Base-by-base conservation (phyloP, 1,140 invertebrate genomes). In the Drosophila willistoni region DNA sequence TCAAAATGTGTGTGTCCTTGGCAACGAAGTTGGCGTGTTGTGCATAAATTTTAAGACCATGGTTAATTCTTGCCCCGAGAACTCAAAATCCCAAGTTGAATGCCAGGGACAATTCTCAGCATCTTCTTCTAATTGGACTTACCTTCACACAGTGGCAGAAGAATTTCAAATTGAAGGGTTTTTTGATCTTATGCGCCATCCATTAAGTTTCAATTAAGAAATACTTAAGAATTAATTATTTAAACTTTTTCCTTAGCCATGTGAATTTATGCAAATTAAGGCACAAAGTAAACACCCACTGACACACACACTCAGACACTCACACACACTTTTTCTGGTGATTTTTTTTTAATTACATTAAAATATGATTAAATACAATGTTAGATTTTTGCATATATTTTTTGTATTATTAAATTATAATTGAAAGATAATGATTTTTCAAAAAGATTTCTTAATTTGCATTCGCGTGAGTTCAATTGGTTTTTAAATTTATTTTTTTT, bases 261-360 rank as follows among this genome's bases (percentile, higher is more conserved):
- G 84, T 90, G 84, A 89, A 89, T 67, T 81, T 89, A 89, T 89
- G 84, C 57, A 66, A 89, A 89, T 89, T 76, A 14, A 47, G 9
- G 17, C 14, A 47, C 44, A 47, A 14, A 29, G 6, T 29, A 29
- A 29, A 29, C 29, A 29, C 34, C 34, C 34, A 22, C 17, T 19
- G 9, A 51, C 10, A 51, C 17, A 51, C 17, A 22, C 17, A 51
- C 17, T 12, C 75, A 73, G 69, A 82, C 82, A 87, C 54, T 79
- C n/a, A n/a, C 84, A 83, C 83, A 87, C 83, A 80, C 68, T 47
- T 3, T 39, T 73, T 60, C 70, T 66, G 61, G 33, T 17, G 41
- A 34, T 57, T 69, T 75, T 39, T 75, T 39, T 75, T 71, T 73
- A 77, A 82, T 87, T 86, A 71, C 51, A 79, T 82, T 78, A 64